Base-by-base conservation (phyloP, 1,140 invertebrate species). In the Trichonephila inaurata region DNA sequence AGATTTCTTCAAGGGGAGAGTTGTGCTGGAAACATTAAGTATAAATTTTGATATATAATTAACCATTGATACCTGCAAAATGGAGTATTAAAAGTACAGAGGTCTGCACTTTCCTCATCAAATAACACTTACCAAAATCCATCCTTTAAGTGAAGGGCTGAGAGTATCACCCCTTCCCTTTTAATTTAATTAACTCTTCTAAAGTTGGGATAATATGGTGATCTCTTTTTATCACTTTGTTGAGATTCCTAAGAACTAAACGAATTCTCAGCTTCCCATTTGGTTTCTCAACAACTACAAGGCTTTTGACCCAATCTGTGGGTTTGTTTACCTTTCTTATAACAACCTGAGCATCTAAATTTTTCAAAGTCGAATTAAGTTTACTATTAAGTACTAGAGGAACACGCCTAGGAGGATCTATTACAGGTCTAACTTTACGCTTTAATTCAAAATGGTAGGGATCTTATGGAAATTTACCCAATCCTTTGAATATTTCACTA, bases 261-360 rank as follows among this genome's bases (percentile, higher is more conserved):
- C 94, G 94, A 8, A 95, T 44, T 88, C 94, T 24, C 28, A 94
- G 28, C n/a, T 91, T 86, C 44, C 92, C 93, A 88, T 94, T 94
- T 8, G 92, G 86, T 86, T 95, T 95, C 12, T 91, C 91, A 16
- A 95, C 94, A 51, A 95, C 82, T 12, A 95, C 94, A 19, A 95
- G 40, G 4, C 64, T 40, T 1, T 91, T 94, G 14, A 95, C 94
- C 94, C 95, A 95, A 66, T 95, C 95, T 18, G 94, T 95, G 28
- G 94, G 94, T 81, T 94, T 94, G 90, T 95, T 94, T 69, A 95
- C 95, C 60, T 95, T 94, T 64, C 92, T 51, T 51, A 96, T 95
- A 60, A 96, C 94, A 19, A 83, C 92, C 16, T 87, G 19, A 33
- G 94, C 85, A 24, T 94, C 95, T 94, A 95, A 77, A 21, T 94